phyloP scores from a whole-genome alignment of 2,113 vertebrate genomes.

The Athene noctua region DNA sequence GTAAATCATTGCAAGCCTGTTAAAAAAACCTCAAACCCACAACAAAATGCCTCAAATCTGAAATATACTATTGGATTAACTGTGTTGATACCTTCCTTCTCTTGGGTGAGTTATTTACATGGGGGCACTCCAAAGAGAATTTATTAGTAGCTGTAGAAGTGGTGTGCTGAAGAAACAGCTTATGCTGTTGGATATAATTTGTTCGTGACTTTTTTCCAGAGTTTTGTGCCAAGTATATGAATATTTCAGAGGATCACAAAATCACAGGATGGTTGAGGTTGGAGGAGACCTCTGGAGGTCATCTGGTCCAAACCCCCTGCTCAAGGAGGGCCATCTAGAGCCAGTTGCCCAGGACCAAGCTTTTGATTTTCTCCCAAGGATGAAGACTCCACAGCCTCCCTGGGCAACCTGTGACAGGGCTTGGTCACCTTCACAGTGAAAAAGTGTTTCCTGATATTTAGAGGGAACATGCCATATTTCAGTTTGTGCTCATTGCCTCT shows the following conservation, averaged over 20 bases:
- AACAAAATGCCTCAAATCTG: not conserved
- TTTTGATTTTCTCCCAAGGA: not conserved
- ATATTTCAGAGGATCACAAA: not conserved
- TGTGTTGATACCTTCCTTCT: not conserved
- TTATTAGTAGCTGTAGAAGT: not conserved
- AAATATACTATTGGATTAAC: not conserved
- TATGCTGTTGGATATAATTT: not conserved
- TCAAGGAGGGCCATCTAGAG: not conserved
- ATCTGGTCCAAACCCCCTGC: accelerated
- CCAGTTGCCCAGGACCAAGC: not conserved
- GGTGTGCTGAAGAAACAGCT: not conserved
- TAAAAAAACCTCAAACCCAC: not conserved
- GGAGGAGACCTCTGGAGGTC: not conserved
- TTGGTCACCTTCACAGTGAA: not conserved
- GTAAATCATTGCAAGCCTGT: not conserved
- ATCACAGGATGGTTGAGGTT: not conserved
- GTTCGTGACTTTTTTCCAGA: not conserved
- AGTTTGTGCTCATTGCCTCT: not conserved
- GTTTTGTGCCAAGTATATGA: not conserved
- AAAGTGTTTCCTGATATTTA: not conserved
- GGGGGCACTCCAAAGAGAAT: not conserved
- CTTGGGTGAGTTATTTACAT: not conserved
- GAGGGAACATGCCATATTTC: not conserved
- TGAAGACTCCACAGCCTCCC: not conserved
- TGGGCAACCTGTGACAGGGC: not conserved